Base-by-base conservation (phyloP, 1,140 invertebrate species). In the Drosophila lacteicornis region DNA sequence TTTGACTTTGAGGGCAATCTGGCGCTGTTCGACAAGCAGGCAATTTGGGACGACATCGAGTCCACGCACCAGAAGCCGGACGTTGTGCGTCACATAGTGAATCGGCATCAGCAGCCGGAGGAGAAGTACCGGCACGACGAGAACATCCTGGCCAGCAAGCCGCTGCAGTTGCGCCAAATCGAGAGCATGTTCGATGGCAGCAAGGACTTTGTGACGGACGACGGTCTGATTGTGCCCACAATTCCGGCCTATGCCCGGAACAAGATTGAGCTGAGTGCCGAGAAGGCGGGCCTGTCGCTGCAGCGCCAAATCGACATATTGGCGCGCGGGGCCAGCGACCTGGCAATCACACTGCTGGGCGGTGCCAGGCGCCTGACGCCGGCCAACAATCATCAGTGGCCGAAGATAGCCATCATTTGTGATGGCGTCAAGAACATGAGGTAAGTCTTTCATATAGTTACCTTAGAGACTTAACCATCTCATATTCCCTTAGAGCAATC, bases 1-100 rank as follows among this genome's bases (percentile, higher is more conserved):
- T 98, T 98, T 94, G 98, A 98, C 94, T 98, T 98, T 95, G 97
- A 98, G 92, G 98, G 97, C 74, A 98, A 98, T 94, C 93, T 98
- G 19, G 97, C 97, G 12, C 93, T 98, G 27, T 98, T 98, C 93
- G 96, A 98, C 93, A 98, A 98, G 93, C 95, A 96, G 92, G 96
- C 95, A 47, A 93, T 95, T 67, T 96, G 95, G 95, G 95, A 97
- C 83, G 95, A 96, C 92, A 95, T 97, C 66, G 92, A 93, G 73
- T 80, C 91, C 76, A 88, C 87, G 79, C 94, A 94, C 15, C 94
- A 95, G 49, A 96, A 95, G 79, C 96, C 96, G 6, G 96, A 97
- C 84, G 93, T 96, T 13, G 76, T 87, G 25, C 79, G 82, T 17
- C 86, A 91, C 43, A 45, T 71, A 0, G 81, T 81, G 8, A 77